phyloP scores from a whole-genome alignment of 2,797 vertebrate genomes.

The Setipinna tenuifilis region DNA sequence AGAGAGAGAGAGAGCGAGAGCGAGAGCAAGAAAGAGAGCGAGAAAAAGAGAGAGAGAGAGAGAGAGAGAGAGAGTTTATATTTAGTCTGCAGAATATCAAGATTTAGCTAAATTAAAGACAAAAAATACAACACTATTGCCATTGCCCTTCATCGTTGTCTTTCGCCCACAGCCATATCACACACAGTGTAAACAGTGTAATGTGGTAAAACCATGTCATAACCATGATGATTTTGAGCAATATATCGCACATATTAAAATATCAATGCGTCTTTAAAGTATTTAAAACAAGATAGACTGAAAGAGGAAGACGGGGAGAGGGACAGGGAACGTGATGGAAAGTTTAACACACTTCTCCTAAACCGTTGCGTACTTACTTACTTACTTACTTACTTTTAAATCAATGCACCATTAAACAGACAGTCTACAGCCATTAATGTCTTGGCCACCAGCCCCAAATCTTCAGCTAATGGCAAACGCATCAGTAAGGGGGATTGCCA shows the following conservation, averaged over 20 bases:
- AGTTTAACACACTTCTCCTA: neutral
- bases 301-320: neutral
- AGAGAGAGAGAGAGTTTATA: neutral
- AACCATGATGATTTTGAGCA: too few species aligned
- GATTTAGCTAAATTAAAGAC: too few species aligned
- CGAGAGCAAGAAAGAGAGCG: slow-evolving; percentile 20
- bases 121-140: too few species aligned
- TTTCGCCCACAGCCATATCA: too few species aligned
- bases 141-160: too few species aligned
- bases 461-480: neutral
- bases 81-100: too few species aligned
- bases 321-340: neutral
- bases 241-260: too few species aligned
- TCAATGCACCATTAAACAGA: neutral
- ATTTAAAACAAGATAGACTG: neutral
- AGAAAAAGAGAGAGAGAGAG: neutral
- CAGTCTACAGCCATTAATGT: neutral
- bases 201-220: too few species aligned
- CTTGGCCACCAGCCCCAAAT: neutral
- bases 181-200: too few species aligned
- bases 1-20: slow-evolving; percentile 1
- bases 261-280: neutral
- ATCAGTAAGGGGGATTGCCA: neutral
- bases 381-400: neutral
- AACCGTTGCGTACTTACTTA: neutral